Evolutionary conservation across 2,797 vertebrate genomes (phyloP), one percentile per base, ranked within the genome.

Genomic region (Sparidentex hasta): DNA sequence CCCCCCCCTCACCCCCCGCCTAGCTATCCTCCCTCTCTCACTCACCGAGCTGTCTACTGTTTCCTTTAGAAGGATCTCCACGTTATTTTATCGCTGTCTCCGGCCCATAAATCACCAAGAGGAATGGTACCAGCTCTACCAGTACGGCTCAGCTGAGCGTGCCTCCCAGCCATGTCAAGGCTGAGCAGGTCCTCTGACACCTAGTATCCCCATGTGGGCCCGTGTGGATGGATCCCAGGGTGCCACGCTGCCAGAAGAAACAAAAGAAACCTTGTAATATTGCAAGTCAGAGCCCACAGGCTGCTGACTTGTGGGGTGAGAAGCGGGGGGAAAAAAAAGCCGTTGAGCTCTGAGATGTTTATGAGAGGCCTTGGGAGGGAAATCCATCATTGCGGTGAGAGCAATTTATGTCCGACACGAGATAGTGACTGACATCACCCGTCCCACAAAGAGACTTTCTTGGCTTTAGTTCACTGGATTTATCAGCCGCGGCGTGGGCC

Each of bases 241-340:
- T 75, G 70, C 84, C 80, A 51, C 8, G 50, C 89, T 85, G 88
- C 89, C 81, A 79, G 74, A 70, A 81, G 88, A 92, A 94, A 95
- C 94, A 93, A 93, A 90, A 88, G 90, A 87, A 90, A 92, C 80
- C 91, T 91, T 94, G 93, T 95, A 91, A 91, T 88, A 86, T 81
- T 80, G 80, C 71, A 80, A 85, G 84, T 68, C 61, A 88, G 80
- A 76, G 91, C 90, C 93, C 82, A 83, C 50, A 76, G 93, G 89
- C 85, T 82, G 29, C 29, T 33, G 90, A 89, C 85, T 84, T 78
- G 66, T 59, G 71, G 47, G 29, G 29, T 33, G 29, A 33, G 29
- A 33, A 52, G 54, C 25, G 3, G 25, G 3, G 3, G 25, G 29
- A 47, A 23, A 23, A 23, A 23, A 4, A 17, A 18, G 5, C 18